phyloP scores from a whole-genome alignment of 2,797 vertebrate species.

The Merluccius polli region DNA sequence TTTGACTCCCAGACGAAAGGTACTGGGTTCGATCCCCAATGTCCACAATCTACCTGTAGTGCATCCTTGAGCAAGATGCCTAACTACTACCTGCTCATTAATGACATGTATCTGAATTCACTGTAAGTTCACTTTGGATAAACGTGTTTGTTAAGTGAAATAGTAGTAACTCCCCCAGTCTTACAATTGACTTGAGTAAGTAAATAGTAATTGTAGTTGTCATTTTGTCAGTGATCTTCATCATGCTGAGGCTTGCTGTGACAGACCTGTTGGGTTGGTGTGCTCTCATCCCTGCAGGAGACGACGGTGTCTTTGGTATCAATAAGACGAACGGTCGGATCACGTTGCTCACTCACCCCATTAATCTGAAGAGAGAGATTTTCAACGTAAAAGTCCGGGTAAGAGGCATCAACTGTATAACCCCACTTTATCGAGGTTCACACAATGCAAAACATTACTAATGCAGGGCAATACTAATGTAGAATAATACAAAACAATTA shows the following conservation, averaged over 20 bases:
- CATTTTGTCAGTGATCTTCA: background rate
- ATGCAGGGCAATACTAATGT: background rate
- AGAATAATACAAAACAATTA: background rate
- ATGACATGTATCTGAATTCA: too few species aligned
- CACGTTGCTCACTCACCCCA: constrained; percentile 76
- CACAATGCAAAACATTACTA: background rate
- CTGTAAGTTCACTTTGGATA: too few species aligned
- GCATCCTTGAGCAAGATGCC: too few species aligned
- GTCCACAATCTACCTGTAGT: too few species aligned
- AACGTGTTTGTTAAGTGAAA: too few species aligned
- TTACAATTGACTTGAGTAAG: too few species aligned
- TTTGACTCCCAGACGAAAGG: background rate
- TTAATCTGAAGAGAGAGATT: constrained; percentile 84
- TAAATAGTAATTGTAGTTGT: background rate
- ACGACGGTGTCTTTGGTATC: constrained; percentile 83
- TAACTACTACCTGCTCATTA: too few species aligned
- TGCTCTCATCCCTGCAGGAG: constrained; percentile 69
- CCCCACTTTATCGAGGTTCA: background rate
- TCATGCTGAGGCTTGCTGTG: background rate
- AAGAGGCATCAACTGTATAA: constrained; percentile 21
- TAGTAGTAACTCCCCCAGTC: too few species aligned
- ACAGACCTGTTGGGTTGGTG: background rate
- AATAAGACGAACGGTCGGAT: constrained; percentile 84
- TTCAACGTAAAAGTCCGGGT: constrained; percentile 92
- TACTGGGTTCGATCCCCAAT: too few species aligned